A percentile compares a stretch with the other conserved stretches of the same genome.
These are phyloP conservation scores for Enoplosus armatus DNA, from an alignment of 2,797 vertebrate species.

Conservation along the genomic window DNA sequence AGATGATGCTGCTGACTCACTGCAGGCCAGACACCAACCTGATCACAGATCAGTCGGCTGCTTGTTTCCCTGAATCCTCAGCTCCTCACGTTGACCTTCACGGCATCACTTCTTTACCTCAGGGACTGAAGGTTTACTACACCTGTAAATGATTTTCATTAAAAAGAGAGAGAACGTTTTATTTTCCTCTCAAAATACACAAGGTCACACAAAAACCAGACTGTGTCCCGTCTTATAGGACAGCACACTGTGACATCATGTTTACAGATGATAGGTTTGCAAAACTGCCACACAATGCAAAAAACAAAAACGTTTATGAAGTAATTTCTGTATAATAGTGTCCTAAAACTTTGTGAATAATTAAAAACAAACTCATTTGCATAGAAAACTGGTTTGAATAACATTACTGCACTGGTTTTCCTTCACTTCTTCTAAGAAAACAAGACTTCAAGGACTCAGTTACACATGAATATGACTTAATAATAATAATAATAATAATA, in stretches of 20 bases:
- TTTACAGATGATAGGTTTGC: background rate
- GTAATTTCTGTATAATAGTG: background rate
- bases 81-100: background rate
- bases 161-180: accelerated
- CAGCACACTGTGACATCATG: background rate
- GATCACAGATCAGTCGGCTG: background rate
- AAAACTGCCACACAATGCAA: background rate
- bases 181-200: background rate
- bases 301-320: background rate
- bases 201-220: background rate
- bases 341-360: background rate
- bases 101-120: background rate
- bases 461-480: too few species aligned
- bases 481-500: too few species aligned
- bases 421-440: too few species aligned
- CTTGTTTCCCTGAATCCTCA: background rate
- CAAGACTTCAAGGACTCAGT: too few species aligned
- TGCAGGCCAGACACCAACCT: slow-evolving; percentile 1
- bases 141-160: background rate
- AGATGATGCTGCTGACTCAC: slow-evolving; percentile 23
- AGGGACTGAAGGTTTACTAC: background rate
- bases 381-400: background rate
- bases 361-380: too few species aligned
- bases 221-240: background rate
- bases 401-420: too few species aligned